Percentiles rank a stretch among this genome's conserved stretches.
Conservation (phyloP, 2,113 vertebrate species). For the Propithecus coquereli region DNA sequence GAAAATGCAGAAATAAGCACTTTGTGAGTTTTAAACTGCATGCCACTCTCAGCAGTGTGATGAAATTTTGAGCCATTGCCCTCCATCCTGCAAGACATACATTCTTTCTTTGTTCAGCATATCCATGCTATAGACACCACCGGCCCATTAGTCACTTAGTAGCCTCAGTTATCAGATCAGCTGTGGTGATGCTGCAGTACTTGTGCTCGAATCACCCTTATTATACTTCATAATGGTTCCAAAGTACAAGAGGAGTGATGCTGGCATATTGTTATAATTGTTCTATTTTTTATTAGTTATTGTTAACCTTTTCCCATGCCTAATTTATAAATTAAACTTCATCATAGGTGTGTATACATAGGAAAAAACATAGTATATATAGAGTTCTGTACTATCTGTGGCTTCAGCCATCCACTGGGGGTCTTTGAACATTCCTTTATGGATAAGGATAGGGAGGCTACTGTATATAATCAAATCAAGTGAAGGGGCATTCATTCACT, state of each 20-base stretch:
- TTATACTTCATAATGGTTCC: neutral
- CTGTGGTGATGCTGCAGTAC: neutral
- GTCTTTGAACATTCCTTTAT: neutral
- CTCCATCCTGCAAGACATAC: neutral
- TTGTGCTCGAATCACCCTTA: neutral
- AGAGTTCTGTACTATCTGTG: neutral
- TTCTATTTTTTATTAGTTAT: neutral
- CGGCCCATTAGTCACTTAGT: neutral
- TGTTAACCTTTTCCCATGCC: neutral
- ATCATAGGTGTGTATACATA: neutral
- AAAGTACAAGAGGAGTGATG: neutral
- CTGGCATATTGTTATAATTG: neutral
- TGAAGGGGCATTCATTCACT: neutral
- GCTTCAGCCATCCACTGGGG: neutral
- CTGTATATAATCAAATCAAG: neutral
- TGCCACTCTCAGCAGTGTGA: neutral
- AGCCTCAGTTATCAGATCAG: neutral
- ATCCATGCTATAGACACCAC: neutral
- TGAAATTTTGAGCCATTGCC: neutral
- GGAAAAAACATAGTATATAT: neutral
- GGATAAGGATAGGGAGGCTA: neutral
- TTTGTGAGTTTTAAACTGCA: neutral
- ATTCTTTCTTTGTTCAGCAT: neutral
- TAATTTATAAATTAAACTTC: neutral
- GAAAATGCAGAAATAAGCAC: neutral